A percentile compares a stretch with the other conserved stretches of the same genome.
Evolutionary conservation across 2,113 vertebrate species (phyloP).

Genomic region (Egretta garzetta): DNA sequence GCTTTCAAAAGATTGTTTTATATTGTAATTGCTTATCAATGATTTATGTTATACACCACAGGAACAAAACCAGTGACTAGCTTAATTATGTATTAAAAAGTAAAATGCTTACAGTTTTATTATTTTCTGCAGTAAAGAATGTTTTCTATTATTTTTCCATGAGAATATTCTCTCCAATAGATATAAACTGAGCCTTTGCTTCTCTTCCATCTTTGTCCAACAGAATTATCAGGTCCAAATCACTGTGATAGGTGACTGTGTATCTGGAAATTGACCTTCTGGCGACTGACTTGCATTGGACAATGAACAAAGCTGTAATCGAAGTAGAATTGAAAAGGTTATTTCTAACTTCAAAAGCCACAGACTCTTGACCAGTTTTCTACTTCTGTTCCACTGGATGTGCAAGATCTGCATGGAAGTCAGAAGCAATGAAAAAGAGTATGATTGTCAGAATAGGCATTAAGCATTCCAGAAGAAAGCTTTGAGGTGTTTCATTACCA

Average conservation of each 20-base stretch:
- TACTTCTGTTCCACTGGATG: neutral
- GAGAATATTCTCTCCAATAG: neutral
- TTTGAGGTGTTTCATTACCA: neutral
- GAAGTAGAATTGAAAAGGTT: neutral
- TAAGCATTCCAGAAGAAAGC: neutral
- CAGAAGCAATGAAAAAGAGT: neutral
- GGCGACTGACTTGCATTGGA: neutral
- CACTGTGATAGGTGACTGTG: neutral
- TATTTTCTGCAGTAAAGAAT: neutral
- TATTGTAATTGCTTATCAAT: constrained; percentile 1
- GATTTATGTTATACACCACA: neutral
- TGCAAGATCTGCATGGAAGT: neutral
- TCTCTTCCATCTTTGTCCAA: neutral
- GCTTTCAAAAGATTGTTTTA: neutral
- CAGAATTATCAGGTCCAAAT: neutral
- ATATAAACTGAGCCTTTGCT: neutral
- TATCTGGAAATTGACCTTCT: neutral
- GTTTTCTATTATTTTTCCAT: neutral
- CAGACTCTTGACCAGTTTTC: neutral
- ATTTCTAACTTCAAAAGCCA: neutral
- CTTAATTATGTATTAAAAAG: neutral
- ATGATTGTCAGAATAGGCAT: neutral
- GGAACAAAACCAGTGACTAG: neutral
- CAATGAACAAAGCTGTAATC: neutral
- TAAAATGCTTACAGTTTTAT: neutral